A percentile compares a stretch with the other conserved stretches of the same genome.
phyloP scores from a whole-genome alignment of 2,113 vertebrate species.

The Oncorhynchus gorbuscha region DNA sequence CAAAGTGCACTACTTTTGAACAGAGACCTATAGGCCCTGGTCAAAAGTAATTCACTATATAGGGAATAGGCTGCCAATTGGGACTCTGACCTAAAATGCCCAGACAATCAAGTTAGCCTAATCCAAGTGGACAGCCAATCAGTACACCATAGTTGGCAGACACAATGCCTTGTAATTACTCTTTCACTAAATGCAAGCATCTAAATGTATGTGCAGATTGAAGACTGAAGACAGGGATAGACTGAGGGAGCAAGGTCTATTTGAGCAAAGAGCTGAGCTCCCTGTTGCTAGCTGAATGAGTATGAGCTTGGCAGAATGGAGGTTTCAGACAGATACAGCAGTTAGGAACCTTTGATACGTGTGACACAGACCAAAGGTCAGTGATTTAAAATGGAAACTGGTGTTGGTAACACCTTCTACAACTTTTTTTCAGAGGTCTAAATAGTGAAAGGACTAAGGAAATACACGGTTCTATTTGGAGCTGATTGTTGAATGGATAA shows the following conservation, averaged over 20 bases:
- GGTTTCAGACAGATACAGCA: slow-evolving; percentile 12
- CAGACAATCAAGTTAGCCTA: slow-evolving; percentile 57
- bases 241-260: slow-evolving; percentile 18
- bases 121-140: slow-evolving; percentile 65
- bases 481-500: background rate
- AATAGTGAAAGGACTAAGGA: background rate
- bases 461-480: background rate
- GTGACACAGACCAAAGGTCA: slow-evolving; percentile 24
- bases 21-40: too few species aligned
- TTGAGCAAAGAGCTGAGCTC: slow-evolving; percentile 27
- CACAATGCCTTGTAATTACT: slow-evolving; percentile 59
- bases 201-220: slow-evolving; percentile 38
- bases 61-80: slow-evolving; percentile 23
- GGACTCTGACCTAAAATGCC: slow-evolving; percentile 46
- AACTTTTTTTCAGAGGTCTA: background rate
- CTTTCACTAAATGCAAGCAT: slow-evolving; percentile 67
- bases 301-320: slow-evolving; percentile 17
- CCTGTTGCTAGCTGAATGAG: slow-evolving; percentile 22
- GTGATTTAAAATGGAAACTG: slow-evolving; percentile 19
- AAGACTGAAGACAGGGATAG: slow-evolving; percentile 25
- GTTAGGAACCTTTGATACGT: background rate
- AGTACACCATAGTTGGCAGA: slow-evolving; percentile 40
- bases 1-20: too few species aligned
- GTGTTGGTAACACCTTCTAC: slow-evolving; percentile 5
- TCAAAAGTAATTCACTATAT: background rate